Conservation (phyloP, 2,888 invertebrate genomes). For the Melikaiella ostensackeni region DNA sequence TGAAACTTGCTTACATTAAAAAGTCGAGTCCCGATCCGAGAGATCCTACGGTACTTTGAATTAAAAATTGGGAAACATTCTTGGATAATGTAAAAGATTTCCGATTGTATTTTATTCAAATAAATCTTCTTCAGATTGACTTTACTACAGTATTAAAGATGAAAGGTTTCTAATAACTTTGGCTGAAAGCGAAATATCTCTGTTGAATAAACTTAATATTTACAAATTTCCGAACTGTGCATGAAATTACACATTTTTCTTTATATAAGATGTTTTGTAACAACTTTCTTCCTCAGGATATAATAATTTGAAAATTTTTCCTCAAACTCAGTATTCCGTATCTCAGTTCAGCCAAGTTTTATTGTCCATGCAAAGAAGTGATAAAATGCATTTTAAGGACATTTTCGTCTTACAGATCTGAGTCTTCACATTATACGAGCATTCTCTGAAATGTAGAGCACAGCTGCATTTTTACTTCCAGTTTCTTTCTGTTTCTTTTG, state of each 20-base stretch:
- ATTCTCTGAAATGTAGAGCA: constrained; percentile 12
- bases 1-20: no score
- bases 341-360: not conserved
- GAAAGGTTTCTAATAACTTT: no score
- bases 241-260: not conserved
- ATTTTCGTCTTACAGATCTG: constrained; percentile 12
- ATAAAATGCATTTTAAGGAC: constrained; percentile 32
- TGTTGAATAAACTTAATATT: no score
- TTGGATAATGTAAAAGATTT: no score
- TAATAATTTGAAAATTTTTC: not conserved
- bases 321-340: not conserved
- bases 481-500: constrained; percentile 27
- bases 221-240: no score
- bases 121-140: no score
- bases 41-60: no score
- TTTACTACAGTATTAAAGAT: no score
- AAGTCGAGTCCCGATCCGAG: no score
- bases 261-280: not conserved
- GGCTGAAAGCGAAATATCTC: no score
- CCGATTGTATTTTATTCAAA: no score
- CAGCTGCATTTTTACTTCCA: constrained; percentile 29
- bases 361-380: constrained; percentile 5
- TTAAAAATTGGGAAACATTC: no score
- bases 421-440: constrained; percentile 17
- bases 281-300: not conserved